Evolutionary conservation across 2,113 vertebrate species (phyloP).

Genomic region (Urocynchramus pylzowi): DNA sequence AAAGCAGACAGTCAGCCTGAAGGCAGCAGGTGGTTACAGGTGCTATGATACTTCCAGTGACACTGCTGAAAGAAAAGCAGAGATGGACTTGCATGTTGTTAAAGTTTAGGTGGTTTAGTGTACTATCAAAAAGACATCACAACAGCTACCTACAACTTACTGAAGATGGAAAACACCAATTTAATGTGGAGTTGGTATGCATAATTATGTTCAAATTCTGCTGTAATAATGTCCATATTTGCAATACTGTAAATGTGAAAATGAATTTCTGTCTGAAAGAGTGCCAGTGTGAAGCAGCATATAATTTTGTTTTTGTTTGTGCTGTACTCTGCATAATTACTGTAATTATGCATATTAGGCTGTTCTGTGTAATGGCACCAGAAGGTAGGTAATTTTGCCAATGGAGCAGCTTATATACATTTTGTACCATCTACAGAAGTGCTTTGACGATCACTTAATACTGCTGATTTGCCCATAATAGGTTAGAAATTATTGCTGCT

Average conservation of each 20-base stretch:
- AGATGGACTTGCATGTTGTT: background rate
- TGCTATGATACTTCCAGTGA: background rate
- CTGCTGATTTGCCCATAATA: slow-evolving; percentile 30
- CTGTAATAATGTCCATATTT: slow-evolving; percentile 28
- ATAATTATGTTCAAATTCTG: slow-evolving; percentile 9
- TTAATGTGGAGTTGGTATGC: background rate
- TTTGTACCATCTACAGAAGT: slow-evolving; percentile 28
- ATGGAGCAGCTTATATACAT: slow-evolving; percentile 18
- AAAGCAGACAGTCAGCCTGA: background rate
- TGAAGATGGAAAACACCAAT: slow-evolving; percentile 5
- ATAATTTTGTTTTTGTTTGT: slow-evolving; percentile 63
- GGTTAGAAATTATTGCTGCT: slow-evolving; percentile 27
- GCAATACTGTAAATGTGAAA: slow-evolving; percentile 34
- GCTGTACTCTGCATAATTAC: slow-evolving; percentile 45
- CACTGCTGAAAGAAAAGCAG: background rate
- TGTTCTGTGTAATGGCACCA: slow-evolving; percentile 52
- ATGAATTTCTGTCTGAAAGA: slow-evolving; percentile 41
- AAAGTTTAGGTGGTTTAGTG: background rate
- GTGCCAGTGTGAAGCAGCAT: slow-evolving; percentile 26
- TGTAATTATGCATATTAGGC: slow-evolving; percentile 61
- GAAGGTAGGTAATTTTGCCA: slow-evolving; percentile 59
- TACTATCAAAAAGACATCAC: background rate
- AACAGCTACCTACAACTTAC: background rate
- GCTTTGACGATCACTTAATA: slow-evolving; percentile 40
- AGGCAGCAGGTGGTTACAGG: background rate